Conservation (phyloP, 2,888 invertebrate genomes). For the Meteorus colon region DNA sequence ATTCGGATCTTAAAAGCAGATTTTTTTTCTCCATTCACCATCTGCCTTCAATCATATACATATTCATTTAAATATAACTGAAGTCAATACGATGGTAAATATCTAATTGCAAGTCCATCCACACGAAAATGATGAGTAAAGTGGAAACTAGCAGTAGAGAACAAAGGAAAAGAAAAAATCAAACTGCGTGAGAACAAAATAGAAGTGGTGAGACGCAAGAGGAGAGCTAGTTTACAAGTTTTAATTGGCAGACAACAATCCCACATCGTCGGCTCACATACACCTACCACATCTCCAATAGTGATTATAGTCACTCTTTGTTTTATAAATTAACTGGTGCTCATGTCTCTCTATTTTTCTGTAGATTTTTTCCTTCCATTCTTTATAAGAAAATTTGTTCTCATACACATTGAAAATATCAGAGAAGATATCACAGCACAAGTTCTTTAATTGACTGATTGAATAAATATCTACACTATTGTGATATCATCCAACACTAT, state of each 20-base stretch:
- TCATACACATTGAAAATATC: conserved; percentile 10
- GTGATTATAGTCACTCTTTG: conserved; percentile 63
- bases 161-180: conserved; percentile 32
- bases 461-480: too few species aligned
- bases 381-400: conserved; percentile 20
- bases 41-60: too few species aligned
- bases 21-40: too few species aligned
- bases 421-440: conserved; percentile 50
- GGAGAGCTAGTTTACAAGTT: conserved; percentile 58
- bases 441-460: conserved; percentile 64
- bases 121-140: too few species aligned
- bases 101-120: too few species aligned
- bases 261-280: conserved; percentile 40
- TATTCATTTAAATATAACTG: too few species aligned
- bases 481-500: too few species aligned
- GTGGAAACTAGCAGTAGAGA: neutral
- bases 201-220: neutral
- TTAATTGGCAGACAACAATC: conserved; percentile 60
- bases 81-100: too few species aligned
- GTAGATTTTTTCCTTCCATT: conserved; percentile 35
- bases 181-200: conserved; percentile 43
- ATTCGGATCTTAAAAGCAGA: too few species aligned
- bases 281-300: conserved; percentile 49
- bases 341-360: conserved; percentile 27
- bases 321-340: conserved; percentile 61